Conservation (phyloP, 2,888 invertebrate genomes). For the Limnephilus auricula region DNA sequence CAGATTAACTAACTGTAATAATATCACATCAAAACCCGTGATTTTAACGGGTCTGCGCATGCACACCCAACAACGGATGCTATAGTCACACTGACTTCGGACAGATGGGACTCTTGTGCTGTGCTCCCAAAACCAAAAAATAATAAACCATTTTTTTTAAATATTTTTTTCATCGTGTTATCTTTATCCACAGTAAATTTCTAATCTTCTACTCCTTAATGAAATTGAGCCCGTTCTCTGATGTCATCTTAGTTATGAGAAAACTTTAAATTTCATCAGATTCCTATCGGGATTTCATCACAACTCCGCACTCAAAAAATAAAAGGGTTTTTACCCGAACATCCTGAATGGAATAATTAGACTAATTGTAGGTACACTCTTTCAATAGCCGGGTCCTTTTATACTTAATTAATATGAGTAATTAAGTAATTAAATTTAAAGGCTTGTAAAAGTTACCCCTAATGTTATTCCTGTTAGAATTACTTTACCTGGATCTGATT, state of each 20-base stretch:
- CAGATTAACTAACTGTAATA: too few species aligned
- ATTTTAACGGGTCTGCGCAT: too few species aligned
- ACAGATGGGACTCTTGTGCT: too few species aligned
- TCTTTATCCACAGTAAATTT: neutral
- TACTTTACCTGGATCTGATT: neutral
- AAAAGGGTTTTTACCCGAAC: neutral
- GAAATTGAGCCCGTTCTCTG: neutral
- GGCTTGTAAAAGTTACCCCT: neutral
- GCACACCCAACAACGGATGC: too few species aligned
- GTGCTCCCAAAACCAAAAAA: too few species aligned
- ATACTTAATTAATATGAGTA: neutral
- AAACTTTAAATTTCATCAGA: conserved; percentile 17
- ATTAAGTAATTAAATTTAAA: neutral
- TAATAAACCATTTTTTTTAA: too few species aligned
- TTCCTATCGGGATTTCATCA: neutral
- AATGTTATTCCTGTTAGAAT: too few species aligned
- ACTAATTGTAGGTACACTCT: neutral
- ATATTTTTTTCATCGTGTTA: neutral
- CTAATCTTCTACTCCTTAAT: neutral
- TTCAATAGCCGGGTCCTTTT: neutral
- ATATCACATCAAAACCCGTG: too few species aligned
- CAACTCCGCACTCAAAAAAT: neutral
- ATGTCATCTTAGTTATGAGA: neutral
- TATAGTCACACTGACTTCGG: too few species aligned
- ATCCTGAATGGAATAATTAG: neutral